Evolutionary conservation across 2,113 vertebrate genomes (phyloP), one percentile per base, ranked within the genome.

Genomic region (Phocoena phocoena): DNA sequence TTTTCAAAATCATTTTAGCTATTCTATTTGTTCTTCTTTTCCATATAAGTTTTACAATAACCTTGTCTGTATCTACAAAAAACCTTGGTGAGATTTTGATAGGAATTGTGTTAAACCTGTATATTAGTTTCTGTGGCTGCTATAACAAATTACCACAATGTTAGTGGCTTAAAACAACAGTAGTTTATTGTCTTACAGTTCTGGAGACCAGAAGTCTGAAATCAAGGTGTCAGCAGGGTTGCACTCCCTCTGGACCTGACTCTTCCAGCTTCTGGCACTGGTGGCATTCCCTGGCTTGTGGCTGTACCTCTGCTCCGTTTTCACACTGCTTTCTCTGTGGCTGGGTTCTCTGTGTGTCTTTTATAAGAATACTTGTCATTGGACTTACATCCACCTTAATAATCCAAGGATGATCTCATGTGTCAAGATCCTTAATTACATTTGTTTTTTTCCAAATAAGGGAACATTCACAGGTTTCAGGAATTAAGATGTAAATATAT

Each of bases 21-120:
- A 53, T 70, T 73, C 41, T 36, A 50, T 25, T 85, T 87, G 11
- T 23, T 53, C 79, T 85, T 67, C 18, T 55, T 70, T 70, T 88
- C 67, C 12, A 84, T 41, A 77, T 53, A 53, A 15, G 21, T 88
- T 86, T 76, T 95, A 71, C 33, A 36, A 82, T 90, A 86, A 81
- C 53, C 28, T 55, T 89, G 36, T 50, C 53, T 79, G 9, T 3
- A 31, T 31, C 62, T 73, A 71, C 33, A 95, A 85, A 65, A 41
- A 53, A 26, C 44, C 33, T 87, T 95, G 60, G 87, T 95, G 50
- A 53, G 11, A 77, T 70, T 95, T 90, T 93, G 28, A 89, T 33
- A 76, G n/a, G 53, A 81, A 90, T 87, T 76, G 14, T 25, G 41
- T 95, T 70, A 50, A 90, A 80, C 6, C 26, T 83, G 23, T 62